phyloP scores from a whole-genome alignment of 2,113 vertebrate species.

The Camelus dromedarius region DNA sequence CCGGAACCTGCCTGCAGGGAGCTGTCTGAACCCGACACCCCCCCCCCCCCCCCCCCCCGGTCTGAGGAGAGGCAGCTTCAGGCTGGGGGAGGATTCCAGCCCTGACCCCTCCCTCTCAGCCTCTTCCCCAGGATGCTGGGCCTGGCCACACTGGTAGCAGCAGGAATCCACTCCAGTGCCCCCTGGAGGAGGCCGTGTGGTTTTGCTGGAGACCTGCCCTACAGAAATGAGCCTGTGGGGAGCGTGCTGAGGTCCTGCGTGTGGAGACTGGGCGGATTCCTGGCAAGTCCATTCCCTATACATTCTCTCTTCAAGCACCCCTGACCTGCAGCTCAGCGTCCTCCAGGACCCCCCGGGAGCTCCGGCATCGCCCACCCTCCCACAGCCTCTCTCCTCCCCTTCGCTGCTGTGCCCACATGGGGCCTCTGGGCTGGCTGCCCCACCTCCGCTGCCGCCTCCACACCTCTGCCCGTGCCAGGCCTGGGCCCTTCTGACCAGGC shows the following conservation, averaged over 20 bases:
- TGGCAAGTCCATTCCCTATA: not conserved
- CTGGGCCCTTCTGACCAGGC: not conserved
- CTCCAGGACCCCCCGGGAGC: not conserved
- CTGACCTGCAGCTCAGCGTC: fast-evolving
- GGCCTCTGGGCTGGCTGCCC: not conserved
- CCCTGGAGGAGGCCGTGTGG: not conserved
- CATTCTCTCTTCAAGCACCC: not conserved
- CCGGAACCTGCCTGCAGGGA: not conserved
- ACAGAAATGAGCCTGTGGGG: not conserved
- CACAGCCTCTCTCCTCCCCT: not conserved
- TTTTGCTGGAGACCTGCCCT: no score
- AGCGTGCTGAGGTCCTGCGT: fast-evolving
- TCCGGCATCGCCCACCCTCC: not conserved
- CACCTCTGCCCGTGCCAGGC: no score
- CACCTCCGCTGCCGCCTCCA: no score
- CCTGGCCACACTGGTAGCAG: not conserved
- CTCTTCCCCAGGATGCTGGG: not conserved
- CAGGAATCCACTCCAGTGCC: not conserved
- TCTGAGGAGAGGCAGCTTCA: not conserved
- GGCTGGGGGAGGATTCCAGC: not conserved
- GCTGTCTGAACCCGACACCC: not conserved
- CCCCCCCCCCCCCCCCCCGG: no score
- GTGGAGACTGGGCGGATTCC: not conserved
- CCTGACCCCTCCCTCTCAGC: not conserved
- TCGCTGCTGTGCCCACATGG: not conserved